These are phyloP conservation scores for Crossaster papposus DNA, from an alignment of 53 echinoderm and acorn worm species.

Conservation along the genomic window DNA sequence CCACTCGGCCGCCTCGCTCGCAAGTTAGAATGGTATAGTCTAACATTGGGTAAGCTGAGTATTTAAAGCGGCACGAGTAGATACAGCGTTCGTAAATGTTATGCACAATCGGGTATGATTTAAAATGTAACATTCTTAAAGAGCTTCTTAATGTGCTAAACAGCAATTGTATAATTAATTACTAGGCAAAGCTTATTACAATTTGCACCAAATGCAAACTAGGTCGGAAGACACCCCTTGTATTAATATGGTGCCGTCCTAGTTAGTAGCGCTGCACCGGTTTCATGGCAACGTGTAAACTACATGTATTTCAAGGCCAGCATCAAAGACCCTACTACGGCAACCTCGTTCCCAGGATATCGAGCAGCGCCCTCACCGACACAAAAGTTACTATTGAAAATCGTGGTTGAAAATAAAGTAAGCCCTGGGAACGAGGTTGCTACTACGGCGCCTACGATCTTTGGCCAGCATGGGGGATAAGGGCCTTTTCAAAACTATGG, in stretches of 20 bases:
- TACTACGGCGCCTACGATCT: too few relatives aligned
- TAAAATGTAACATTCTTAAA: not conserved
- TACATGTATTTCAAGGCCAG: not conserved
- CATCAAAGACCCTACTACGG: too few relatives aligned
- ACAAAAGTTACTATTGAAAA: too few relatives aligned
- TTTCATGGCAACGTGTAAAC: constrained; percentile 42
- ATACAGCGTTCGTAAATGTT: not conserved
- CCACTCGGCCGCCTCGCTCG: too few relatives aligned
- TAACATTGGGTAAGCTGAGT: not conserved
- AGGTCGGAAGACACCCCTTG: not conserved
- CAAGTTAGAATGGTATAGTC: constrained; percentile 21
- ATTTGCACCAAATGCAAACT: not conserved
- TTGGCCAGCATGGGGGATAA: too few relatives aligned
- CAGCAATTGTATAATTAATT: not conserved
- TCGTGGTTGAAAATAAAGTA: too few relatives aligned
- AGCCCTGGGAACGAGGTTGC: too few relatives aligned
- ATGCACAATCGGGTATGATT: not conserved
- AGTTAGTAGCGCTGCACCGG: not conserved
- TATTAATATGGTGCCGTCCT: not conserved
- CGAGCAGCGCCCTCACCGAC: too few relatives aligned
- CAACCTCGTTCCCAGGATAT: too few relatives aligned
- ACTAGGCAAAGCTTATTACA: not conserved
- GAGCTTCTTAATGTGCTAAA: not conserved
- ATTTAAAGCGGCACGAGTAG: not conserved
- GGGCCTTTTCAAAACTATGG: too few relatives aligned